These are phyloP conservation scores for Eupeodes latifasciatus DNA, from an alignment of 2,888 invertebrate species.

Conservation along the genomic window DNA sequence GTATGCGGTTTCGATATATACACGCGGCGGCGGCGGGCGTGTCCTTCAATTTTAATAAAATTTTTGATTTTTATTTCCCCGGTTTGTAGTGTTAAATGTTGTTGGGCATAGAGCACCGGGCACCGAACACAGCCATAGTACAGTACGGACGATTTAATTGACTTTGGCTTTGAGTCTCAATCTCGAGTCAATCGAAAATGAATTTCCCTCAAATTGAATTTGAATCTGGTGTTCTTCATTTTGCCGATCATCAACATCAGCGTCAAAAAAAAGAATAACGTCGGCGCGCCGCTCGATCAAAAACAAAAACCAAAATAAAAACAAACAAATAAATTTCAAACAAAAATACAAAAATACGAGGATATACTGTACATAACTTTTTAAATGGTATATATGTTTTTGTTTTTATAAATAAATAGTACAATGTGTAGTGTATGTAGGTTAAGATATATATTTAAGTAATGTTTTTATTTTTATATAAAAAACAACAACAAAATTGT, in stretches of 20 bases:
- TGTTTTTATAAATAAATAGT: constrained; percentile 19
- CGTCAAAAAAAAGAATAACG: too few species aligned
- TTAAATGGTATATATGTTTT: background rate
- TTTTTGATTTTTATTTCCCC: constrained; percentile 50
- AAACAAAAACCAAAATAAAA: constrained; percentile 41
- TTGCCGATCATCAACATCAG: constrained; percentile 46
- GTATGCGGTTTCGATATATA: constrained; percentile 37
- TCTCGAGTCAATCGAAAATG: constrained; percentile 40
- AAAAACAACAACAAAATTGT: background rate
- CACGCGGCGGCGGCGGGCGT: too few species aligned
- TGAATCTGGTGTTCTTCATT: constrained; percentile 21
- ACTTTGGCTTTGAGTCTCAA: constrained; percentile 15
- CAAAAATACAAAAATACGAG: constrained; percentile 43
- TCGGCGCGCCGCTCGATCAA: background rate
- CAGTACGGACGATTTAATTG: background rate
- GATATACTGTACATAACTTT: constrained; percentile 13
- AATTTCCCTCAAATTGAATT: constrained; percentile 48
- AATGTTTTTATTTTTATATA: constrained; percentile 59
- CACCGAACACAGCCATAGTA: too few species aligned
- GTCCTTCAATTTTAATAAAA: constrained; percentile 59
- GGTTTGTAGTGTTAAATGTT: background rate
- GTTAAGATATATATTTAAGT: constrained; percentile 59
- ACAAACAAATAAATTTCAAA: constrained; percentile 47
- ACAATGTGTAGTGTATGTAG: constrained; percentile 55
- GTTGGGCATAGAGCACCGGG: background rate